Percentiles rank a stretch among this genome's conserved stretches.
These are phyloP conservation scores for Atta cephalotes DNA, from an alignment of 1,140 invertebrate genomes.

Conservation along the genomic window DNA sequence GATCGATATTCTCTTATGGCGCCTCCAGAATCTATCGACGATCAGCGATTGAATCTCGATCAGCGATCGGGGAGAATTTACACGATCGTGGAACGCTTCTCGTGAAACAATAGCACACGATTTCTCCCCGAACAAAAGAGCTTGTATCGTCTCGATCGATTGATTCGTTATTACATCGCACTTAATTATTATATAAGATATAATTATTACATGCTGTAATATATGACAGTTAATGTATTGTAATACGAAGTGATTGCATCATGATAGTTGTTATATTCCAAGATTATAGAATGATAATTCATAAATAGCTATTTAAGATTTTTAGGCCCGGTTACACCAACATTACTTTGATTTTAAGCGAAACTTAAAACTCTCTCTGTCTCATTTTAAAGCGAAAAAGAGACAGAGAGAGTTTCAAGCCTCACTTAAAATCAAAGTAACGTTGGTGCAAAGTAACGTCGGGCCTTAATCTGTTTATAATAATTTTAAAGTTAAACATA, in stretches of 20 bases:
- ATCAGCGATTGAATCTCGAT: slow-evolving; percentile 33
- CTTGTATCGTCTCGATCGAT: slow-evolving; percentile 29
- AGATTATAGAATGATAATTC: neutral
- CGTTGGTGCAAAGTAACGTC: too few relatives aligned
- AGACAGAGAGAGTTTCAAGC: too few relatives aligned
- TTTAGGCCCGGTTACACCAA: too few relatives aligned
- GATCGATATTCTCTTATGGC: neutral
- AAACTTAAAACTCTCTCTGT: too few relatives aligned
- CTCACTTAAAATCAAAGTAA: too few relatives aligned
- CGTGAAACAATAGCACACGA: slow-evolving; percentile 19
- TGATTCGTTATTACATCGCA: slow-evolving; percentile 28
- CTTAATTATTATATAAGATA: neutral
- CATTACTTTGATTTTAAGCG: too few relatives aligned
- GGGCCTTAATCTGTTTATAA: neutral
- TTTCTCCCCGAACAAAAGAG: slow-evolving; percentile 28
- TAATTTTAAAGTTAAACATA: neutral
- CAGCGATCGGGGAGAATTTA: neutral
- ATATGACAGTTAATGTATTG: neutral
- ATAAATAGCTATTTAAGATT: neutral
- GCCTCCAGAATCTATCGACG: slow-evolving; percentile 25
- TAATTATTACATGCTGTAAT: neutral
- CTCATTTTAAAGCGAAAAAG: too few relatives aligned
- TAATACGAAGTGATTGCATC: neutral
- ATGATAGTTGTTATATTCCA: neutral
- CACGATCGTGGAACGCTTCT: slow-evolving; percentile 13